Evolutionary conservation across 1,140 invertebrate species (phyloP), one percentile per base, ranked within the genome.

Genomic region (Cryptotermes secundus): DNA sequence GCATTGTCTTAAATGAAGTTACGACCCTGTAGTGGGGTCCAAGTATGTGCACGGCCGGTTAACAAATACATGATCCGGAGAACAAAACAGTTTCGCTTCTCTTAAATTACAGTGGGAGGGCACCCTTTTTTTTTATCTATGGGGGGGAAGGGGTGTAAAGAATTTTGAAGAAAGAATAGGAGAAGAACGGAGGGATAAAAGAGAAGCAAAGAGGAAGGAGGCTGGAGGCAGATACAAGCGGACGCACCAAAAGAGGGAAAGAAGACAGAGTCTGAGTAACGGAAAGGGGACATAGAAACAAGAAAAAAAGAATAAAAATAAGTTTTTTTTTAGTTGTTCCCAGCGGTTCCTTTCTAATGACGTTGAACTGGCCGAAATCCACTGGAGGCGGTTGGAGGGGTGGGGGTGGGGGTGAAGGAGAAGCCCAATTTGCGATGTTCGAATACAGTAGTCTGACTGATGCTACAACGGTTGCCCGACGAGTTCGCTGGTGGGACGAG

Each of bases 391-490:
- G 26, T 26, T 72, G 59, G 31, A 26, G n/a, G 26, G 26, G 19
- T 3, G 53, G n/a, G 59, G 26, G 45, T 16, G 3, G 45, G 10
- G 14, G 22, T 19, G 14, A 38, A 12, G 59, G 59, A 72, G 59
- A 7, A 72, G 59, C 59, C 59, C 59, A 72, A 72, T 72, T 72
- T 72, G 59, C 59, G 59, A 72, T 72, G 59, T 72, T 72, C 59
- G 59, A 31, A 72, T 19, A 49, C 59, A 31, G 59, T 31, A 31
- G n/a, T 19, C 12, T 19, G 45, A 49, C 14, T 49, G 10, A 38
- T 19, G 45, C 16, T 19, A 49, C 45, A 4, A 19, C 45, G 45
- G 10, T 19, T 19, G 22, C 38, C n/a, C n/a, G n/a, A 6, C 4
- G 9, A 10, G 38, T 42, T 42, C 38, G 16, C 9, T 42, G 9